Evolutionary conservation across 2,797 vertebrate genomes (phyloP).

Genomic region (Podarcis lilfordi): DNA sequence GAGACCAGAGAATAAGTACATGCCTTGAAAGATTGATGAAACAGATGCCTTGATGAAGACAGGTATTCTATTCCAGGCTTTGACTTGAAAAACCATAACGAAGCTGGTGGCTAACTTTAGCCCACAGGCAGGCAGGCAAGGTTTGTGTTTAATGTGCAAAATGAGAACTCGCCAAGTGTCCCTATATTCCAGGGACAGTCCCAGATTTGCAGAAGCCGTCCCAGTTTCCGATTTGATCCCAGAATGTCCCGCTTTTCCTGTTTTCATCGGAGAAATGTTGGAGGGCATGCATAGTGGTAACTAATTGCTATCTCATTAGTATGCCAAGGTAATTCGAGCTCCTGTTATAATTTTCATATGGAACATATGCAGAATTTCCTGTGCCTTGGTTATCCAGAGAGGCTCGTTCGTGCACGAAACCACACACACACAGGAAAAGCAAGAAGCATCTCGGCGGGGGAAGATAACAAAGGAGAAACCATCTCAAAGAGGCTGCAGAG

Average conservation of each 20-base stretch:
- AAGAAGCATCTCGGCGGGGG: not conserved
- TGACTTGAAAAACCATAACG: constrained; percentile 51
- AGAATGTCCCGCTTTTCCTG: too few species aligned
- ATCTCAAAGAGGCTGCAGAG: too few species aligned
- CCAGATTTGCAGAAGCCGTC: too few species aligned
- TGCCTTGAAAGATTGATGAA: constrained; percentile 74
- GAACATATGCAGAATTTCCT: not conserved
- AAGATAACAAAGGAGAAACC: too few species aligned
- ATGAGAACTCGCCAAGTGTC: not conserved
- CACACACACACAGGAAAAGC: not conserved
- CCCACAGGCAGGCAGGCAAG: not conserved
- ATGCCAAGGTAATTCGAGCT: constrained; percentile 28
- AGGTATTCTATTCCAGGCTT: constrained; percentile 56
- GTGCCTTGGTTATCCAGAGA: rapidly evolving
- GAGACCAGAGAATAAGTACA: constrained; percentile 29
- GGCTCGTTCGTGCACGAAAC: not conserved
- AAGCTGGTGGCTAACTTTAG: not conserved
- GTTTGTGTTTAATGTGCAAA: not conserved
- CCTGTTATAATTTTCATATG: constrained; percentile 24
- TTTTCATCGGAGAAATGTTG: too few species aligned
- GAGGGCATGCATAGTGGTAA: too few species aligned
- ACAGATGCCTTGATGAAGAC: constrained; percentile 50
- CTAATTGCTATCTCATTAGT: constrained; percentile 4
- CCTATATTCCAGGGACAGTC: too few species aligned
- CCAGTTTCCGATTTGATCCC: too few species aligned